phyloP scores from a whole-genome alignment of 2,888 invertebrate genomes.

The Bedellia somnulentella region DNA sequence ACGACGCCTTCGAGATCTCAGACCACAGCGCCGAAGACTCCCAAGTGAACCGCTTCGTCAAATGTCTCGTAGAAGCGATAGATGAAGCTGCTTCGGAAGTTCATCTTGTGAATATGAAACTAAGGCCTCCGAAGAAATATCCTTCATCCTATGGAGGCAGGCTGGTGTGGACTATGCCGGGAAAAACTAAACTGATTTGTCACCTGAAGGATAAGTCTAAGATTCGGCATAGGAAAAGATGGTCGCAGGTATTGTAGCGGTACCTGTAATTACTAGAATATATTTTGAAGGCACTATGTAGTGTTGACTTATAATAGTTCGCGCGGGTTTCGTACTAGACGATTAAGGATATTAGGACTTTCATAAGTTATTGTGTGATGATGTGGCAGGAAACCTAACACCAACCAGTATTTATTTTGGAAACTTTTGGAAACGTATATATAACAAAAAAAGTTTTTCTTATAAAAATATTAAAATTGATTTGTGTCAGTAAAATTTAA shows the following conservation, averaged over 20 bases:
- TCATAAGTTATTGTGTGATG: too few relatives aligned
- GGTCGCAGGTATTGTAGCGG: slow-evolving; percentile 73
- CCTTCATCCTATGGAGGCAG: slow-evolving; percentile 87
- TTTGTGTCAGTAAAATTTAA: too few relatives aligned
- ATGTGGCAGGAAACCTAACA: too few relatives aligned
- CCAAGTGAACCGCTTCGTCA: slow-evolving; percentile 81
- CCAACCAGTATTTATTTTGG: too few relatives aligned
- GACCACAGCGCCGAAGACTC: slow-evolving; percentile 68
- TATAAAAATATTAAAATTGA: too few relatives aligned
- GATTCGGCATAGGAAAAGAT: slow-evolving; percentile 87
- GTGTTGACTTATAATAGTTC: slow-evolving; percentile 1
- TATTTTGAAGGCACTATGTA: not conserved
- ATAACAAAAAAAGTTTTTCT: too few relatives aligned
- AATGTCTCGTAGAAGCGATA: slow-evolving; percentile 69
- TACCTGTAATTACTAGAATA: not conserved
- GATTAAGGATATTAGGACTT: too few relatives aligned
- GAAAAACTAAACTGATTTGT: slow-evolving; percentile 79
- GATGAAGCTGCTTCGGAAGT: slow-evolving; percentile 76
- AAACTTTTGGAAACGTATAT: too few relatives aligned
- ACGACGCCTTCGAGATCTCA: slow-evolving; percentile 75
- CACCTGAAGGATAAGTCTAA: slow-evolving; percentile 89
- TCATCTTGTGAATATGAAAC: slow-evolving; percentile 63
- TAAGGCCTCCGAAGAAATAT: slow-evolving; percentile 71
- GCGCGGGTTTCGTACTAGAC: too few relatives aligned
- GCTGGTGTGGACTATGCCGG: slow-evolving; percentile 81